Evolutionary conservation across 2,113 vertebrate species (phyloP).

Genomic region (Marmota monax): DNA sequence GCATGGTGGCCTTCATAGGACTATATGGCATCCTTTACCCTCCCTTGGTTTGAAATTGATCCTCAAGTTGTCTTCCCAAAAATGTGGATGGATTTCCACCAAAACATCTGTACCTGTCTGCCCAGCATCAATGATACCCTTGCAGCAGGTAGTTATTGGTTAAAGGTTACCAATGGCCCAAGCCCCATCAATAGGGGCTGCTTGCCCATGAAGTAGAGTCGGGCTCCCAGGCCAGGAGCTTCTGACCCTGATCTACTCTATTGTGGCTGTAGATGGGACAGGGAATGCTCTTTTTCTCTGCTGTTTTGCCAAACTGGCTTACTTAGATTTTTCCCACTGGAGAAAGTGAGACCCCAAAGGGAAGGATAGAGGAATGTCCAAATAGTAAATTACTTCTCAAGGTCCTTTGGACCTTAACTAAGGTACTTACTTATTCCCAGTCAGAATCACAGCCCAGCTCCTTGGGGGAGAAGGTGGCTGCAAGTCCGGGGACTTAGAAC

Average conservation of each 20-base stretch:
- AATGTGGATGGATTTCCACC: background rate
- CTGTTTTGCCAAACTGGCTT: background rate
- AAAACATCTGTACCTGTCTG: background rate
- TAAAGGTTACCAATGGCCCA: too few species aligned
- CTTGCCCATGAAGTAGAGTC: background rate
- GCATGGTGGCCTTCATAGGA: background rate
- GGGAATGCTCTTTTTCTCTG: background rate
- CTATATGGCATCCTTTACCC: rapidly evolving
- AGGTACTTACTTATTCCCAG: background rate
- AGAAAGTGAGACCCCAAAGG: background rate
- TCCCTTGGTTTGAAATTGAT: background rate
- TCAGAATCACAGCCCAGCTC: background rate
- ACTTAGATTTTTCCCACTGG: background rate
- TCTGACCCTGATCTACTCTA: background rate
- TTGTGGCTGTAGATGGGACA: rapidly evolving
- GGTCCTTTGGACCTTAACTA: background rate
- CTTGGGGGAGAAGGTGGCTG: background rate
- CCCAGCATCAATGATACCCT: too few species aligned
- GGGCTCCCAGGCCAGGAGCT: background rate
- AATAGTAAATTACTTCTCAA: background rate
- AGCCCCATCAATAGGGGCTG: too few species aligned
- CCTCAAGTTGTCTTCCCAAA: background rate
- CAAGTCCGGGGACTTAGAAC: background rate
- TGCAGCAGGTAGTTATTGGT: too few species aligned
- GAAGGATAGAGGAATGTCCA: background rate